phyloP scores from a whole-genome alignment of 2,888 invertebrate genomes.

The Toxonevra muliebris region DNA sequence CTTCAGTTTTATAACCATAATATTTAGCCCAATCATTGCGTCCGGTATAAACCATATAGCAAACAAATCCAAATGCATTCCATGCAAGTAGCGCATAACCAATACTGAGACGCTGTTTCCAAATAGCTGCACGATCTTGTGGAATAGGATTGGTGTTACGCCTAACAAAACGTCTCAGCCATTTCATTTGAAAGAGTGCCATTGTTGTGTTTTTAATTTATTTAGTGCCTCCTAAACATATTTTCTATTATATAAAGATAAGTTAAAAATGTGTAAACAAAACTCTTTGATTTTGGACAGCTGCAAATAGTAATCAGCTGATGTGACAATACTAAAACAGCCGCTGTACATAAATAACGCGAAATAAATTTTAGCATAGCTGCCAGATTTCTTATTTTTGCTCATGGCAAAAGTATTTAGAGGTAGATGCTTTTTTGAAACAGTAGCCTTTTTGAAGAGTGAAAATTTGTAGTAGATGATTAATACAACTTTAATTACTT shows the following conservation, averaged over 20 bases:
- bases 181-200: constrained; percentile 65
- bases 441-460: too few relatives aligned
- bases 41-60: constrained; percentile 70
- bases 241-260: neutral
- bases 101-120: constrained; percentile 73
- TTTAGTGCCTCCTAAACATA: constrained; percentile 27
- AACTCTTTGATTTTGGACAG: too few relatives aligned
- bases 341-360: too few relatives aligned
- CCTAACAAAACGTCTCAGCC: constrained; percentile 67
- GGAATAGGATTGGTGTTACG: constrained; percentile 67
- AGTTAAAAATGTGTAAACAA: neutral
- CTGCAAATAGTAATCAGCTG: too few relatives aligned
- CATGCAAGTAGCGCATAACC: constrained; percentile 74
- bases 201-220: constrained; percentile 43
- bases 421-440: too few relatives aligned
- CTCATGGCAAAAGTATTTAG: too few relatives aligned
- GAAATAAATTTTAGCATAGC: too few relatives aligned
- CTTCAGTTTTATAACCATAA: constrained; percentile 72
- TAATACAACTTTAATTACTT: too few relatives aligned
- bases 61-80: constrained; percentile 76
- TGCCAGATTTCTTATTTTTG: too few relatives aligned
- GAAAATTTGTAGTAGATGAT: too few relatives aligned
- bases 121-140: constrained; percentile 67
- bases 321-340: too few relatives aligned
- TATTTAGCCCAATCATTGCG: constrained; percentile 75